Percentiles rank a stretch among this genome's conserved stretches.
These are phyloP conservation scores for Helicoverpa zea DNA, from an alignment of 1,140 invertebrate species.

Conservation along the genomic window DNA sequence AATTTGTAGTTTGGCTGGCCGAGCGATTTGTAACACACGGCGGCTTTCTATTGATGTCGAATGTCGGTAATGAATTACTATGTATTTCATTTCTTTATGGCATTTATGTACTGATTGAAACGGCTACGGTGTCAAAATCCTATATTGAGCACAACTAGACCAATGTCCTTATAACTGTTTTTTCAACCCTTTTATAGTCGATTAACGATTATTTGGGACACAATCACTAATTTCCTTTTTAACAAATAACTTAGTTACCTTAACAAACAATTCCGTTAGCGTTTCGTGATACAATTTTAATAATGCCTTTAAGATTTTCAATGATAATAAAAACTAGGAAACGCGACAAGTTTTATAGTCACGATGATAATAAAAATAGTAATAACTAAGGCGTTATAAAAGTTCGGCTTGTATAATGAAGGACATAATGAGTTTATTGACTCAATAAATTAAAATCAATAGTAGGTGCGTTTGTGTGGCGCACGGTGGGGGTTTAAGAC, in stretches of 20 bases:
- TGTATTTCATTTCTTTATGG: not conserved
- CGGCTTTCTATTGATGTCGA: conserved; percentile 12
- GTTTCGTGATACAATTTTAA: conserved; percentile 32
- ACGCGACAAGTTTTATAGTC: conserved; percentile 28
- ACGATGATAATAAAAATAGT: not conserved
- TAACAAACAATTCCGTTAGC: conserved; percentile 1
- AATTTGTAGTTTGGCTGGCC: conserved; percentile 7
- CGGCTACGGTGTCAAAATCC: not conserved
- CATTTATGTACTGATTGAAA: not conserved
- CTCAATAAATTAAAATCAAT: conserved; percentile 33
- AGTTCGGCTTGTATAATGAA: conserved; percentile 26
- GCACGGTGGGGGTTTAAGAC: conserved; percentile 45
- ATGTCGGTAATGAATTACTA: conserved; percentile 32
- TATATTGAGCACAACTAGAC: not conserved
- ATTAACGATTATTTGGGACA: not conserved
- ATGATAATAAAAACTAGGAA: conserved; percentile 30
- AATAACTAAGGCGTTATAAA: conserved; percentile 2
- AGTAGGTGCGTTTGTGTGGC: not conserved
- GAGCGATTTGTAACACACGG: conserved; percentile 18
- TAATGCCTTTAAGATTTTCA: conserved; percentile 24
- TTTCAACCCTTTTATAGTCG: not conserved
- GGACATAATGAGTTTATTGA: conserved; percentile 28
- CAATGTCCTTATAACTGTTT: not conserved
- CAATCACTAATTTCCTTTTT: not conserved
- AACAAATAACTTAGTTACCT: conserved; percentile 7